Evolutionary conservation across 1,140 invertebrate species (phyloP).

Genomic region (Melanaphis sacchari): DNA sequence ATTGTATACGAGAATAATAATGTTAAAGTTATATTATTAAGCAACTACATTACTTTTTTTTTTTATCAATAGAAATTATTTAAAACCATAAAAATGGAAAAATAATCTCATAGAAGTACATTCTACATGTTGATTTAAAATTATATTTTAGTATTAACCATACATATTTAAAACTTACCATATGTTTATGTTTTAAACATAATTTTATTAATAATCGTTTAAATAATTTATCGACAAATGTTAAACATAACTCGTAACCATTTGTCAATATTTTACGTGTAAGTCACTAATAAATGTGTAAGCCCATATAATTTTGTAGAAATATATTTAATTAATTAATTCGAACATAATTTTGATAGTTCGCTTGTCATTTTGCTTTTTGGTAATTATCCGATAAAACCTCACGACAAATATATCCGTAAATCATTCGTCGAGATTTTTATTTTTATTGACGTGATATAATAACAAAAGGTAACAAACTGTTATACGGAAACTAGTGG

Average conservation of each 20-base stretch:
- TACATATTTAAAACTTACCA: neutral
- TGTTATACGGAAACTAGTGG: slow-evolving; percentile 37
- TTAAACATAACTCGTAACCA: neutral
- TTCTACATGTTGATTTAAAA: neutral
- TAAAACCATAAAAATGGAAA: neutral
- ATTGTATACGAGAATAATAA: neutral
- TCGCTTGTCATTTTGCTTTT: neutral
- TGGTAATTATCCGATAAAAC: neutral
- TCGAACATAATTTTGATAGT: neutral
- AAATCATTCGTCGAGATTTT: neutral
- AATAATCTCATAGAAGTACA: too few species aligned
- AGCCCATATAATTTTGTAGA: neutral
- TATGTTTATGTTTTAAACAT: neutral
- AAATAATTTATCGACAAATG: neutral
- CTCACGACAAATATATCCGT: neutral
- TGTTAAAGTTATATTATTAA: too few species aligned
- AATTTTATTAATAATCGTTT: neutral
- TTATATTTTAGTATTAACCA: too few species aligned
- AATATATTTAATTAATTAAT: neutral
- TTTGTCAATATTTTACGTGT: neutral
- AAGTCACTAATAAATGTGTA: neutral
- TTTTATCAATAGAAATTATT: neutral
- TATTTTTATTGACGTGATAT: slow-evolving; percentile 22
- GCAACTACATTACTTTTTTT: neutral
- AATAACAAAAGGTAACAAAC: slow-evolving; percentile 36